phyloP scores from a whole-genome alignment of 2,797 vertebrate species.

The Ptychadena robeensis region DNA sequence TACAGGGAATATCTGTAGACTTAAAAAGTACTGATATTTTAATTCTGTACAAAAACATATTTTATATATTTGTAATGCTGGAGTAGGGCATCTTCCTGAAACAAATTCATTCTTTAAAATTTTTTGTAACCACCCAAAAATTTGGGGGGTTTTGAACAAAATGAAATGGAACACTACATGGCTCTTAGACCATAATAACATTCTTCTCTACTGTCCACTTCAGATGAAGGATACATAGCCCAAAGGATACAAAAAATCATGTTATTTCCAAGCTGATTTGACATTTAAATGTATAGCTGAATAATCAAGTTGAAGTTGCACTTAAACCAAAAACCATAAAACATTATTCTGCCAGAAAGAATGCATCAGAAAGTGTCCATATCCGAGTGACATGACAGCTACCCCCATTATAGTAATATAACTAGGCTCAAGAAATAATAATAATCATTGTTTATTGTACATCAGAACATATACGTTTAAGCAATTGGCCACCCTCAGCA shows the following conservation, averaged over 20 bases:
- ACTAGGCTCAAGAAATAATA: not conserved
- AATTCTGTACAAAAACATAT: not conserved
- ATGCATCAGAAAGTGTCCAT: slow-evolving; percentile 15
- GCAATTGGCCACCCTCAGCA: not conserved
- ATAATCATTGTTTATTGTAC: not conserved
- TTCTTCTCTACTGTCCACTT: slow-evolving; percentile 8
- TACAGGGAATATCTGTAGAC: not conserved
- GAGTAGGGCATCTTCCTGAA: not conserved
- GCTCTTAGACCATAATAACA: slow-evolving; percentile 14
- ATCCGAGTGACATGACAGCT: slow-evolving; percentile 2
- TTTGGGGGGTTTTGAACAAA: slow-evolving; percentile 15
- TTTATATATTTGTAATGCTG: slow-evolving; percentile 2
- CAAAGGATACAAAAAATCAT: slow-evolving; percentile 26
- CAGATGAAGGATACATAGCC: slow-evolving; percentile 40
- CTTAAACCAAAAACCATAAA: slow-evolving; percentile 41
- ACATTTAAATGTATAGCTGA: slow-evolving; percentile 56
- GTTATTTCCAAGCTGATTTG: slow-evolving; percentile 49
- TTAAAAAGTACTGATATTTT: not conserved
- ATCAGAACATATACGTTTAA: not conserved
- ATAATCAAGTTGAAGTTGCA: slow-evolving; percentile 57
- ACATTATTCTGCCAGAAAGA: slow-evolving; percentile 40
- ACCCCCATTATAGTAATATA: slow-evolving; percentile 16
- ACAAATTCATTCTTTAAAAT: not conserved
- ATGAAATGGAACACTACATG: not conserved
- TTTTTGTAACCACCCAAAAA: slow-evolving; percentile 1